phyloP scores from a whole-genome alignment of 2,888 invertebrate genomes.

The Amphiduros pacificus region DNA sequence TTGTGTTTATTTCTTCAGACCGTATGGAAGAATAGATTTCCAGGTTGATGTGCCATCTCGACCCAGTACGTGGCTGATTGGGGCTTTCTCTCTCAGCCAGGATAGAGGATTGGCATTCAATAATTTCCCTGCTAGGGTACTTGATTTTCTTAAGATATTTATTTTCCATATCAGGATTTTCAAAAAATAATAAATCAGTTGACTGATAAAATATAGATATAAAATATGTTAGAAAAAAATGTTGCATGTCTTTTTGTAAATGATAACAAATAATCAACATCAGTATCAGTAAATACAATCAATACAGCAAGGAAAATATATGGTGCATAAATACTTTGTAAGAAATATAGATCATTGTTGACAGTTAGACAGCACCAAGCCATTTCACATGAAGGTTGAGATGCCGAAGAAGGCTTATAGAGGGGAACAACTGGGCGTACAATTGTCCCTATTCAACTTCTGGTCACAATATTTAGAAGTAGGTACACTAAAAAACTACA shows the following conservation, averaged over 20 bases:
- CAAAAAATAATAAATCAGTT: no score
- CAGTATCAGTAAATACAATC: no score
- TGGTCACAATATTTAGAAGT: slow-evolving; percentile 64
- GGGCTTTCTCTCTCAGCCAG: slow-evolving; percentile 87
- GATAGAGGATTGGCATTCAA: slow-evolving; percentile 85
- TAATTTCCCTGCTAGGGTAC: slow-evolving; percentile 73
- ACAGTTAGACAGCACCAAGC: slow-evolving; percentile 15
- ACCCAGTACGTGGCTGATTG: slow-evolving; percentile 77
- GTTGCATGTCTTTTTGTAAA: no score
- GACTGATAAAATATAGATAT: no score
- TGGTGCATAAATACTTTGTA: no score
- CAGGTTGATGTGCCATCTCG: slow-evolving; percentile 46
- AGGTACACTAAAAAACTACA: background rate
- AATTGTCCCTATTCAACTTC: slow-evolving; percentile 92
- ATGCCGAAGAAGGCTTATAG: slow-evolving; percentile 68
- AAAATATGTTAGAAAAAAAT: no score
- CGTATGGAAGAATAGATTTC: slow-evolving; percentile 55
- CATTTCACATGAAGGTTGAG: slow-evolving; percentile 17
- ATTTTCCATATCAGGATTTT: no score
- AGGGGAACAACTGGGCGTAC: slow-evolving; percentile 90
- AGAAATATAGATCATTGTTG: no score
- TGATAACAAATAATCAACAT: no score
- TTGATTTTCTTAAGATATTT: no score
- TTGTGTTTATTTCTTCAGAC: slow-evolving; percentile 26
- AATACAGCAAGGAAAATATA: no score